Evolutionary conservation across 2,797 vertebrate genomes (phyloP).

Genomic region (Pteronotus mesoamericanus): DNA sequence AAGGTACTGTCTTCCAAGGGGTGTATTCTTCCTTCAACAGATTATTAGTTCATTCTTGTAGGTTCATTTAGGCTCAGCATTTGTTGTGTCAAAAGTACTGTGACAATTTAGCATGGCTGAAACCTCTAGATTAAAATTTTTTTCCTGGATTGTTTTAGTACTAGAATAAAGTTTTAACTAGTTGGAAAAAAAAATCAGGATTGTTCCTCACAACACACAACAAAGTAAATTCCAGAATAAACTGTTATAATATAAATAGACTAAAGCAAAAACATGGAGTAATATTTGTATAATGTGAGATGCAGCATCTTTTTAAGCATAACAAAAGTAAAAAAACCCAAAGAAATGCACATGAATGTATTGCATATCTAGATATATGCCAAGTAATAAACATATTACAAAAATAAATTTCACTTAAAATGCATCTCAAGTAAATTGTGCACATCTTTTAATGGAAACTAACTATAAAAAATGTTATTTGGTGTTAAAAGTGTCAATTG

Average conservation of each 20-base stretch:
- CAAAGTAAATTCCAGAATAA: background rate
- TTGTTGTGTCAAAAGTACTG: background rate
- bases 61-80: background rate
- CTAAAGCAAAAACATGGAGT: background rate
- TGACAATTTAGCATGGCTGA: background rate
- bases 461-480: background rate
- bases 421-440: background rate
- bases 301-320: background rate
- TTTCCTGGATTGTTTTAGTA: background rate
- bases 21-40: background rate
- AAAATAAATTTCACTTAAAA: conserved; percentile 1
- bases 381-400: background rate
- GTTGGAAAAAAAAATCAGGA: background rate
- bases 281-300: background rate
- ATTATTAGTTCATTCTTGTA: background rate
- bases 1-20: background rate
- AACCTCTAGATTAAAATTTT: background rate
- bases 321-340: background rate
- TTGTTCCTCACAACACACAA: background rate
- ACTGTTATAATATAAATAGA: background rate
- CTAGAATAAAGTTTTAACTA: background rate
- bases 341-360: background rate
- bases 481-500: background rate
- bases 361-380: background rate
- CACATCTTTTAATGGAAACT: background rate